Base-by-base conservation (phyloP, 2,113 vertebrate genomes). In the Cinclus mexicanus region DNA sequence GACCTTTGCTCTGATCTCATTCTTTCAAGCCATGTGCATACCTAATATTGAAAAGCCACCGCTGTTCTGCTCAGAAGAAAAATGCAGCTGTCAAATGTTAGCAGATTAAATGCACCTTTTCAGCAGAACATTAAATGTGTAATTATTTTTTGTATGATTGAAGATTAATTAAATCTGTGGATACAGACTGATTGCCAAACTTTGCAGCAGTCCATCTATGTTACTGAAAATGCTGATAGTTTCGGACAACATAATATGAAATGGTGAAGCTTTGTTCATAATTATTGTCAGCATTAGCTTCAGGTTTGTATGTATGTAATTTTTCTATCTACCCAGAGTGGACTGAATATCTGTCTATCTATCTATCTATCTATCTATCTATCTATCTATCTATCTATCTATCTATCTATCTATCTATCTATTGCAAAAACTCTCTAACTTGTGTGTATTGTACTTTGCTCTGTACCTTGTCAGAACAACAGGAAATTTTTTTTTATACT, bases 81-180 rank as follows among this genome's bases (percentile, higher is more conserved):
- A 98, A 97, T 97, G 97, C 89, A 95, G 86, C 97, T 98, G 97
- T 97, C 97, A 98, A 97, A 95, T 91, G 91, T 80, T 67, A 97
- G 93, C 93, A 97, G 96, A 97, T 97, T 98, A 98, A 98, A 97
- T 9, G 42, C 76, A 97, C 83, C 74, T 98, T 97, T 96, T 86
- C 94, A 97, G 95, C 35, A 97, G 89, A 96, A 97, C 72, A 94
- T 92, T 96, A 96, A 97, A 97, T 97, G 91, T 97, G 78, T 92
- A 95, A 97, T 98, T 98, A 97, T 97, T 98, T 97, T 98, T 98
- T 88, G 92, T 96, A 95, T 95, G 94, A 95, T 92, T 87, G 92
- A 97, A 94, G 83, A 97, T 95, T 97, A 97, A 98, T 98, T 97
- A 95, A 80, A 94, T 95, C 95, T 90, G 41, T 95, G 78, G 89